Conservation (phyloP, 1,140 invertebrate genomes). For the Orchestia grillus region DNA sequence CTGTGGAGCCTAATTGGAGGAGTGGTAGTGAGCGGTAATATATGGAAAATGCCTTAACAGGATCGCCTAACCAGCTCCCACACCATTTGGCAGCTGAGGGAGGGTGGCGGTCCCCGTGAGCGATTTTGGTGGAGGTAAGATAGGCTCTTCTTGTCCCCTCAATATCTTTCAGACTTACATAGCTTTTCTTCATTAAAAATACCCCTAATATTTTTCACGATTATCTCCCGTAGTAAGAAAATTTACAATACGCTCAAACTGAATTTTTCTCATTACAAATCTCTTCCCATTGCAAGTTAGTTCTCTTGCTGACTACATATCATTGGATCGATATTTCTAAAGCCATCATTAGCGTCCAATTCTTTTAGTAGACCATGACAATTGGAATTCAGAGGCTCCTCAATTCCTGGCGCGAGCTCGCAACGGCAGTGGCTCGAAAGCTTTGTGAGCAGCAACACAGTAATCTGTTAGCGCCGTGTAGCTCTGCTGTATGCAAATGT, state of each 20-base stretch:
- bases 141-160: not conserved
- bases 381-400: not conserved
- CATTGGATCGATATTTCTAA: not conserved
- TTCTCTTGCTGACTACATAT: not conserved
- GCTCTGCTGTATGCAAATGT: constrained; percentile 53
- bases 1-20: constrained; percentile 45
- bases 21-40: constrained; percentile 7
- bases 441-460: constrained; percentile 43
- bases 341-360: not conserved
- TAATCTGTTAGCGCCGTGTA: constrained; percentile 47
- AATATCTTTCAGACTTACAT: not conserved
- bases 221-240: not conserved
- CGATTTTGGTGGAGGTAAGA: not conserved
- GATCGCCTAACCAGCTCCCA: constrained; percentile 34
- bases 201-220: not conserved
- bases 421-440: constrained; percentile 6
- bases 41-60: constrained; percentile 54
- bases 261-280: not conserved
- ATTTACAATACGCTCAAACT: not conserved
- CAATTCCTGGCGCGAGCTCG: not conserved
- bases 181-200: not conserved
- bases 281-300: not conserved
- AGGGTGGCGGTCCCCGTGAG: not conserved
- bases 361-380: not conserved
- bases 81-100: constrained; percentile 5